Percentiles rank a stretch among this genome's conserved stretches.
These are phyloP conservation scores for Apus apus DNA, from an alignment of 2,113 vertebrate genomes.

Conservation along the genomic window DNA sequence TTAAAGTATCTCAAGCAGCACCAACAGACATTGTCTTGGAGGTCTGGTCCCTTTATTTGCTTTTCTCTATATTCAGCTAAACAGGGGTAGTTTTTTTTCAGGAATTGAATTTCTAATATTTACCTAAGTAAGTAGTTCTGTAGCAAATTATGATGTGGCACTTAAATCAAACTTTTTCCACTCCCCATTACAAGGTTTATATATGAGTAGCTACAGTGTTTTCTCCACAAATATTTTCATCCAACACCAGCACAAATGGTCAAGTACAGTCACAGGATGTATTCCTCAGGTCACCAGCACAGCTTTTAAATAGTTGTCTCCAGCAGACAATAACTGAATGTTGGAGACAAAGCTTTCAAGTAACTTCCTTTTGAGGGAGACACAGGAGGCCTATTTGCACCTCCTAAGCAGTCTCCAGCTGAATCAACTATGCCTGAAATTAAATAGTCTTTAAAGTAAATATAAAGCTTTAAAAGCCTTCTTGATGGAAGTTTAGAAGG, in stretches of 20 bases:
- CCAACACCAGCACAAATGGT: neutral
- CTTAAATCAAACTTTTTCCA: neutral
- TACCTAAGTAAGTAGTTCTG: neutral
- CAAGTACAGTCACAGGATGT: neutral
- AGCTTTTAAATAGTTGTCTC: neutral
- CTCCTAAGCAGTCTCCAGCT: neutral
- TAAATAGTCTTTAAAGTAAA: neutral
- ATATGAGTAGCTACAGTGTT: neutral
- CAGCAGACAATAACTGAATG: neutral
- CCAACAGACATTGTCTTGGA: neutral
- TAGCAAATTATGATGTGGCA: neutral
- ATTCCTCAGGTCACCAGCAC: neutral
- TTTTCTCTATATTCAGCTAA: neutral
- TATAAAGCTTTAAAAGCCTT: neutral
- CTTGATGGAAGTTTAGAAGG: neutral
- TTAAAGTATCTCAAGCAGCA: neutral
- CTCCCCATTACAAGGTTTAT: neutral
- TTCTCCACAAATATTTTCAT: neutral
- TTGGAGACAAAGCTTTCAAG: neutral
- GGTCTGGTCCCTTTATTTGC: neutral
- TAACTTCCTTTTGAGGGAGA: neutral
- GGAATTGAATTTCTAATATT: neutral
- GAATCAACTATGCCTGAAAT: neutral
- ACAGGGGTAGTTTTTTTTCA: neutral
- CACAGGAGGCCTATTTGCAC: neutral